phyloP scores from a whole-genome alignment of 2,113 vertebrate genomes.

The Callaeas wilsoni region DNA sequence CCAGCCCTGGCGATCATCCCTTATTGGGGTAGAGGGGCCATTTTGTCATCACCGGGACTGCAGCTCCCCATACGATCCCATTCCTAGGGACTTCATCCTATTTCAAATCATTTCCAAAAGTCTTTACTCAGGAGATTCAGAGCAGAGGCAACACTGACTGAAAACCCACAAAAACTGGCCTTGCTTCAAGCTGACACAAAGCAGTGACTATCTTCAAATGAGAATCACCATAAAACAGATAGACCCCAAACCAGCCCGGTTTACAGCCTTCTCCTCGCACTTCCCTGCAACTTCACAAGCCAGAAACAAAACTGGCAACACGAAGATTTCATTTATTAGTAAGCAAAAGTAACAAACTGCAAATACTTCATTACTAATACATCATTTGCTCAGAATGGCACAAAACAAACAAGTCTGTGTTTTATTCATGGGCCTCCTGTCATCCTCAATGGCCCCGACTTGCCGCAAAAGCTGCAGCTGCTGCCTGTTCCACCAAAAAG shows the following conservation, averaged over 20 bases:
- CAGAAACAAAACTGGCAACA: not conserved
- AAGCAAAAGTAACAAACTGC: constrained; percentile 12
- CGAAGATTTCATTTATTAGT: not conserved
- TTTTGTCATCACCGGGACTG: not conserved
- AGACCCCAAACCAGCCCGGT: not conserved
- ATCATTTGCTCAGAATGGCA: not conserved
- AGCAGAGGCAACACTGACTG: not conserved
- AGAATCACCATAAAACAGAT: not conserved
- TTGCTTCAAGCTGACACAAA: not conserved
- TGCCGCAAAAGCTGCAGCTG: not conserved
- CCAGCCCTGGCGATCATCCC: accelerated
- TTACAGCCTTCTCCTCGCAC: not conserved
- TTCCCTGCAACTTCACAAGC: not conserved
- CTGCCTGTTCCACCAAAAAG: accelerated
- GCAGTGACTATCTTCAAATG: not conserved
- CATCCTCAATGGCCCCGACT: not conserved
- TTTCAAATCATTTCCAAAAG: not conserved
- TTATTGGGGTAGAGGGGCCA: not conserved
- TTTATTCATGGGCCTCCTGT: constrained; percentile 40
- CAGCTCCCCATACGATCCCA: not conserved
- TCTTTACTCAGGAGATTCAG: not conserved
- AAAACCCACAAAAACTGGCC: not conserved
- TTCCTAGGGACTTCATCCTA: not conserved
- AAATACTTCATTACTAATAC: constrained; percentile 52
- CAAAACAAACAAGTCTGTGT: constrained; percentile 24